Evolutionary conservation across 1,140 invertebrate species (phyloP).

Genomic region (Apis dorsata): DNA sequence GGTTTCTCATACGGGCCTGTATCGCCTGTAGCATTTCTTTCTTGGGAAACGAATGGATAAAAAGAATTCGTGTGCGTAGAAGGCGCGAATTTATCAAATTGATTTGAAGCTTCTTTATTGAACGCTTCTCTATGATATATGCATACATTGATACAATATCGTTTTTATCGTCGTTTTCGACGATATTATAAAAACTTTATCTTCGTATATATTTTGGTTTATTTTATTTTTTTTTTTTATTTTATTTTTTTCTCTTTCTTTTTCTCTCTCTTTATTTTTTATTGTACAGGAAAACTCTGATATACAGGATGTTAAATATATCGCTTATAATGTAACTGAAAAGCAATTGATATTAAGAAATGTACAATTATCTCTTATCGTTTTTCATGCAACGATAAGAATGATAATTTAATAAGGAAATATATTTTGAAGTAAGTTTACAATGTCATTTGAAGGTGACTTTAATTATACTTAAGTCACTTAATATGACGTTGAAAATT

Average conservation of each 20-base stretch:
- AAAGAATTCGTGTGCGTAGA: not conserved
- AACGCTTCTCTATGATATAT: slow-evolving; percentile 14
- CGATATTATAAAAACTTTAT: not conserved
- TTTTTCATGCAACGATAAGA: too few species aligned
- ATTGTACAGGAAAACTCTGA: not conserved
- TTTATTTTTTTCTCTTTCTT: not conserved
- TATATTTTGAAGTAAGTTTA: too few species aligned
- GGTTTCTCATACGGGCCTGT: not conserved
- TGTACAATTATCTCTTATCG: too few species aligned
- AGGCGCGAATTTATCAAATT: not conserved
- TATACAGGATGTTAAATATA: not conserved
- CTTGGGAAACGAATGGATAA: not conserved
- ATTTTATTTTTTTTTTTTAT: not conserved
- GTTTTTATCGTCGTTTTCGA: not conserved
- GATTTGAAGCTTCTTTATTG: not conserved
- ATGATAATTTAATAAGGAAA: too few species aligned
- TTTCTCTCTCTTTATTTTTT: not conserved
- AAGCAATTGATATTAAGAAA: too few species aligned
- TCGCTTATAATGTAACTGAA: too few species aligned
- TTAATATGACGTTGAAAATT: too few species aligned
- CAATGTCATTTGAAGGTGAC: too few species aligned
- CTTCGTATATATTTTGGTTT: not conserved
- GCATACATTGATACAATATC: not conserved
- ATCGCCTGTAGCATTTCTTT: not conserved
- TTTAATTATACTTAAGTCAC: too few species aligned